Percentiles rank a stretch among this genome's conserved stretches.
These are phyloP conservation scores for Microcebus lehilahytsara DNA, from an alignment of 2,113 vertebrate genomes.

Conservation along the genomic window DNA sequence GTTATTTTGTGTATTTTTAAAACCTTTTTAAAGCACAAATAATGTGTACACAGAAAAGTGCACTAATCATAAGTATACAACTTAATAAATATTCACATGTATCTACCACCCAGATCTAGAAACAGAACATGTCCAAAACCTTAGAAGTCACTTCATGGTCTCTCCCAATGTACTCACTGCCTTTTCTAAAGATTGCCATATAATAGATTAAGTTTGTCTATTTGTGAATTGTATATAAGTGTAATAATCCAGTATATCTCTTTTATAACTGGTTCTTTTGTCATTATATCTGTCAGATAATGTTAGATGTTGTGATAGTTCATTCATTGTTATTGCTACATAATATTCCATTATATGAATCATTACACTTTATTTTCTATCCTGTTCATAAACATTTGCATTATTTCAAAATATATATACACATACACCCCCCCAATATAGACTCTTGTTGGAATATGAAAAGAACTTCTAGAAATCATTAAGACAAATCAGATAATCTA, in stretches of 20 bases:
- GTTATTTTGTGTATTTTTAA: not conserved
- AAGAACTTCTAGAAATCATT: not conserved
- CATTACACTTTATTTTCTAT: not conserved
- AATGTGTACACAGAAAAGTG: not conserved
- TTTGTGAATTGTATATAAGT: not conserved
- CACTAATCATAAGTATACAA: not conserved
- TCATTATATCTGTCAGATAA: not conserved
- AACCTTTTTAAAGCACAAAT: not conserved
- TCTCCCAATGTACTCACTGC: not conserved
- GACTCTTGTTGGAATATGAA: not conserved
- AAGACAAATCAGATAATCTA: not conserved
- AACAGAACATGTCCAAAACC: not conserved
- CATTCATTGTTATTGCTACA: not conserved
- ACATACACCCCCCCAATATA: not conserved
- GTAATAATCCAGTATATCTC: not conserved
- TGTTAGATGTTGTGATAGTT: not conserved
- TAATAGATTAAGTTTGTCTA: not conserved
- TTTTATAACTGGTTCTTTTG: not conserved
- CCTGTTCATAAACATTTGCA: not conserved
- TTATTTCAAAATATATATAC: not conserved
- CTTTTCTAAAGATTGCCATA: not conserved
- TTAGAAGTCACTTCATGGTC: not conserved
- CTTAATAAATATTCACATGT: not conserved
- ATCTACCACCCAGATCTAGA: not conserved
- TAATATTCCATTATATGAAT: not conserved